Base-by-base conservation (phyloP, 2,888 invertebrate species). In the Andrena minutula region DNA sequence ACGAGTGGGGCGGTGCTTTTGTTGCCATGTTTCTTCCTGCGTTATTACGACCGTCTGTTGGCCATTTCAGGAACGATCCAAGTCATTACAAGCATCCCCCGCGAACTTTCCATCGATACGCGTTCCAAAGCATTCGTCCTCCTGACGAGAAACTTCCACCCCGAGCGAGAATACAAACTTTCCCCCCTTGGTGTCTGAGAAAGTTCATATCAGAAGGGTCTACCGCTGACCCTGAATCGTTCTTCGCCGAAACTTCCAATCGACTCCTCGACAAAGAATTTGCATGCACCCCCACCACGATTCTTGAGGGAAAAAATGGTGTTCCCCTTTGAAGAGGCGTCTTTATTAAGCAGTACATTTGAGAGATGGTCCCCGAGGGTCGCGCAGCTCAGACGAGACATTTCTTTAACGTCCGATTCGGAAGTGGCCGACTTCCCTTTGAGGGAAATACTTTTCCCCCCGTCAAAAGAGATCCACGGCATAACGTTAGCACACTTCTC, bases 141-240 rank as follows among this genome's bases (percentile, higher is more conserved):
- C 10, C 12, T 64, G 56, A 26, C 61, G 49, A 47, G 72, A 30
- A 79, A 86, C 56, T 76, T 83, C 71, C 71, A 65, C 56, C 58
- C 60, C 60, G 51, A 72, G 80, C 51, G 61, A 79, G 86, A 75
- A 76, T 65, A 51, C 74, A 68, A 85, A 86, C 80, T 86, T 82
- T 60, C 41, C 28, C 56, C 56, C 68, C 47, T n/a, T n/a, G 10
- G 61, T 41, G 72, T 66, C 79, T 51, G 53, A 8, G 73, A 70
- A 82, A 75, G 65, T 83, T 77, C 66, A 68, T 75, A 72, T 73
- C 77, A 32, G 75, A 53, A 79, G 80, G 72, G 61, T 80, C 74
- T 76, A 20, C 32, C 35, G 72, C 53, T 75, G 80, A 77, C 82
- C 79, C 53, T 72, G 72, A 78, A 84, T 74, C 65, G 73, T 53